Conservation (phyloP, 2,113 vertebrate species). For the Trochalopteron elliotii region DNA sequence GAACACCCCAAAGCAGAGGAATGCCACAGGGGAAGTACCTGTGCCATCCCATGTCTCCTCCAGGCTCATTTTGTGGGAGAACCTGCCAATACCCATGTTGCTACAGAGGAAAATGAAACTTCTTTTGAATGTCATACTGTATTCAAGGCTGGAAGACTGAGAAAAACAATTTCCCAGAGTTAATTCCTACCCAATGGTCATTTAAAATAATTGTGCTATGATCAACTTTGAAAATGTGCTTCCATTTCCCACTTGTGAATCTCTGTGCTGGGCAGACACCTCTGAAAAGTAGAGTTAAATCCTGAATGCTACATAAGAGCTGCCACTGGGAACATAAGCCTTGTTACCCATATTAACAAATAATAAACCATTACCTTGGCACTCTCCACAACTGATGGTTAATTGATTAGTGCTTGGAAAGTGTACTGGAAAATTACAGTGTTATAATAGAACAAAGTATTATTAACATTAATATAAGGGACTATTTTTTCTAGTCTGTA, state of each 20-base stretch:
- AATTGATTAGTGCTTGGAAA: slow-evolving; percentile 26
- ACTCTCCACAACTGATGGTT: not conserved
- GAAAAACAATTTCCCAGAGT: not conserved
- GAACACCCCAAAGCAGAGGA: not conserved
- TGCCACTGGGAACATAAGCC: not conserved
- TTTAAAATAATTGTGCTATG: not conserved
- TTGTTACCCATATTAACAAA: slow-evolving; percentile 7
- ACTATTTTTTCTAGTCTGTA: not conserved
- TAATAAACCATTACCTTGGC: not conserved
- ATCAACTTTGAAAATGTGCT: not conserved
- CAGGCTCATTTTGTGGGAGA: not conserved
- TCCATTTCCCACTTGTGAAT: not conserved
- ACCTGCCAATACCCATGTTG: not conserved
- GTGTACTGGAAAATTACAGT: not conserved
- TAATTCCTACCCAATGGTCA: not conserved
- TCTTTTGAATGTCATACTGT: not conserved
- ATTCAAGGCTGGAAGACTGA: not conserved
- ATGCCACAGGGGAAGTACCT: not conserved
- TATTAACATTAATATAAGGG: not conserved
- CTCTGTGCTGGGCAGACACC: not conserved
- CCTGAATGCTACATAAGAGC: not conserved
- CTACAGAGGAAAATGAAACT: not conserved
- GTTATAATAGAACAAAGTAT: not conserved
- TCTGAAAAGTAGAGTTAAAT: not conserved
- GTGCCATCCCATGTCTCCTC: not conserved